A percentile compares a stretch with the other conserved stretches of the same genome.
These are phyloP conservation scores for Malurus melanocephalus DNA, from an alignment of 2,113 vertebrate genomes.

Conservation along the genomic window DNA sequence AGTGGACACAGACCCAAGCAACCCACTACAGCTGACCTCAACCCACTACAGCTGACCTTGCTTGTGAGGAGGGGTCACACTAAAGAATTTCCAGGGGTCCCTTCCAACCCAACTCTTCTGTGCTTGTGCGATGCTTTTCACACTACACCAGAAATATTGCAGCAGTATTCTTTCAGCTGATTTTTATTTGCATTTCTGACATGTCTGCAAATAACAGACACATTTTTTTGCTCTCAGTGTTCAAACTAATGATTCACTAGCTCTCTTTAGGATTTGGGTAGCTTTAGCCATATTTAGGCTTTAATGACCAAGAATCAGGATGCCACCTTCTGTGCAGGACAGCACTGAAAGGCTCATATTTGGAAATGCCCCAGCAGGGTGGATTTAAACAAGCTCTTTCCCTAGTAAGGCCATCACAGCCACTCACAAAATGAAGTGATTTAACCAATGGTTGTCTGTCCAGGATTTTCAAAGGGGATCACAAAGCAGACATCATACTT, in stretches of 20 bases:
- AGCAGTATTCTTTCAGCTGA: background rate
- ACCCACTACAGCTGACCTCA: background rate
- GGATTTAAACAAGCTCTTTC: background rate
- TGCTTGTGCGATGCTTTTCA: background rate
- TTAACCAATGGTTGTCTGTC: background rate
- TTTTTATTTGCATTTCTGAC: background rate
- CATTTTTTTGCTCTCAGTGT: background rate
- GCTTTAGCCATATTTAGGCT: background rate
- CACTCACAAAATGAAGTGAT: background rate
- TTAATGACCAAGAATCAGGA: background rate
- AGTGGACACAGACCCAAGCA: background rate
- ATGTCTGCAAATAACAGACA: background rate
- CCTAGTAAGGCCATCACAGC: background rate
- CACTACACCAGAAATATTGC: background rate
- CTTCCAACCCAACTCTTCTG: background rate
- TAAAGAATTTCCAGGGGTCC: background rate
- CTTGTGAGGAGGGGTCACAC: background rate
- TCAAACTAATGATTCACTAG: background rate
- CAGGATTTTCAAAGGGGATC: background rate
- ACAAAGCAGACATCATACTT: background rate
- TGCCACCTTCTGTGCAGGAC: background rate
- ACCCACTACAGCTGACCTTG: fast-evolving
- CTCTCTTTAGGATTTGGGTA: background rate
- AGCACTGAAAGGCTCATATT: background rate
- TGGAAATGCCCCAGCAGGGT: background rate